Conservation (phyloP, 2,888 invertebrate species). For the Nomada flava region DNA sequence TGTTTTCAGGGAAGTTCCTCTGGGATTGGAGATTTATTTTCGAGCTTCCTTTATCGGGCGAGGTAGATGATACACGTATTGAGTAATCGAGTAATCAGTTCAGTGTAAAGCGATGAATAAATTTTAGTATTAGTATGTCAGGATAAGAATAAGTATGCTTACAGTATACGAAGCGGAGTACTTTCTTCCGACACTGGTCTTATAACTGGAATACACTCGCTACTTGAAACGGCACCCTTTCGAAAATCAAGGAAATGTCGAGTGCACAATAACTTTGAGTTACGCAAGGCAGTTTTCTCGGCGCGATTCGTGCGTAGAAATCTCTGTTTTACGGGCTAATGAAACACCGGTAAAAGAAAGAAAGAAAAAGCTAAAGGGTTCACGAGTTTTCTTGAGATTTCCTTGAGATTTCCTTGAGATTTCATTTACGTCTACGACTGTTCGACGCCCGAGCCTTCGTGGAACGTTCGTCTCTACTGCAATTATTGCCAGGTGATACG, state of each 20-base stretch:
- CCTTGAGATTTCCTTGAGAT: no score
- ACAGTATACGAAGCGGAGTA: no score
- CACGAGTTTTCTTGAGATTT: not conserved
- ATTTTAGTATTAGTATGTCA: no score
- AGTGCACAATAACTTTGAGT: not conserved
- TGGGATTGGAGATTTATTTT: no score
- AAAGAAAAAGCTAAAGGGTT: not conserved
- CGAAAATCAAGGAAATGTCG: not conserved
- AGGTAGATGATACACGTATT: no score
- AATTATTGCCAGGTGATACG: constrained; percentile 42
- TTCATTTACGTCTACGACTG: not conserved
- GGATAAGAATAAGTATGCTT: no score
- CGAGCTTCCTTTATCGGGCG: no score
- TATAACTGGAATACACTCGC: not conserved
- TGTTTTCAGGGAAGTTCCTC: no score
- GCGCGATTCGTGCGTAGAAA: constrained; percentile 2
- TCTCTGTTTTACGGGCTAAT: not conserved
- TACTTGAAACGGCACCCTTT: not conserved
- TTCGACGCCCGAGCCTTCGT: not conserved
- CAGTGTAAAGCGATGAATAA: no score
- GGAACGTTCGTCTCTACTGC: not conserved
- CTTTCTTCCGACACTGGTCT: not conserved
- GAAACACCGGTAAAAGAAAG: not conserved
- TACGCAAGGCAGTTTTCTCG: not conserved
- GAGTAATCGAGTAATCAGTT: no score